phyloP scores from a whole-genome alignment of 1,140 invertebrate species.

The Propsilocerus akamusi region DNA sequence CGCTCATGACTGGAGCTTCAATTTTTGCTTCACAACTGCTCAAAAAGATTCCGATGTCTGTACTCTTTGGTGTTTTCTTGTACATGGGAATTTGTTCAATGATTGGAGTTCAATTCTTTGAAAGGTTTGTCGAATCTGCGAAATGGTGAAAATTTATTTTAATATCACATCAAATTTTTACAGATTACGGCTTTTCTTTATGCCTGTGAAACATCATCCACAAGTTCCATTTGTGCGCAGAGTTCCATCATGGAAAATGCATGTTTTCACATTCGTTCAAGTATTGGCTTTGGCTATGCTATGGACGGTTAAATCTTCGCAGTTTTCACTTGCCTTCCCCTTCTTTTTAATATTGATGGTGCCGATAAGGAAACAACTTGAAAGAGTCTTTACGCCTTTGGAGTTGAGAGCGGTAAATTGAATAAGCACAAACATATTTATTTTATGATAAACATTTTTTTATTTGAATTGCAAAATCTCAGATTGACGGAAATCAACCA shows the following conservation, averaged over 20 bases:
- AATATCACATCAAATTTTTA: background rate
- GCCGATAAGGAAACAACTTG: slow-evolving; percentile 59
- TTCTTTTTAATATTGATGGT: slow-evolving; percentile 85
- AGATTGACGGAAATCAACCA: slow-evolving; percentile 67
- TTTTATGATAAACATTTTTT: background rate
- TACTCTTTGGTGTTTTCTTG: slow-evolving; percentile 88
- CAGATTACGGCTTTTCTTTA: slow-evolving; percentile 64
- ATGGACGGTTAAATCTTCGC: slow-evolving; percentile 78
- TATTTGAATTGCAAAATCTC: slow-evolving; percentile 8
- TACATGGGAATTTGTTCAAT: slow-evolving; percentile 93
- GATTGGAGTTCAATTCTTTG: slow-evolving; percentile 82
- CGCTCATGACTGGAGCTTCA: slow-evolving; percentile 59
- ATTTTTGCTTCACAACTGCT: slow-evolving; percentile 65
- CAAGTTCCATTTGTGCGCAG: slow-evolving; percentile 57
- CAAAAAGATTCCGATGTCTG: slow-evolving; percentile 72
- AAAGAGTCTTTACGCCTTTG: slow-evolving; percentile 49
- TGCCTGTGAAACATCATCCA: slow-evolving; percentile 88
- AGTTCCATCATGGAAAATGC: slow-evolving; percentile 79
- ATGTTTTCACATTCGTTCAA: slow-evolving; percentile 75
- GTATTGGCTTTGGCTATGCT: slow-evolving; percentile 53
- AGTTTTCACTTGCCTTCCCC: slow-evolving; percentile 71
- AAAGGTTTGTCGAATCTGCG: slow-evolving; percentile 23
- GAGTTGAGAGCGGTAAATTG: slow-evolving; percentile 59
- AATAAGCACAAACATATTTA: no score
- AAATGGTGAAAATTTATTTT: background rate